Conservation (phyloP, 1,140 invertebrate species). For the Trichoplusia ni region DNA sequence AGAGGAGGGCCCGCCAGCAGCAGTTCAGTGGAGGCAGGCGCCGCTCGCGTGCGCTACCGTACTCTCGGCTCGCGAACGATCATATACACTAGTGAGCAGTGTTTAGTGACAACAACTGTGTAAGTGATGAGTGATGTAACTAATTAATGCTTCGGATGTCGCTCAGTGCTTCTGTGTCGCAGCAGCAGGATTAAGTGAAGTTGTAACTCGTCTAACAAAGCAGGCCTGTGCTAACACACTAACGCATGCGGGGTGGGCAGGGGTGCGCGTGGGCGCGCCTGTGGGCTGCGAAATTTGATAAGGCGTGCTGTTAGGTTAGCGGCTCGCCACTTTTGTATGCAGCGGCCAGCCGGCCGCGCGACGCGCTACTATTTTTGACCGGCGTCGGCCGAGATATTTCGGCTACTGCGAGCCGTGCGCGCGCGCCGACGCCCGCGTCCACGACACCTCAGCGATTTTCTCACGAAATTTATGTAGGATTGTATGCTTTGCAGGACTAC, state of each 20-base stretch:
- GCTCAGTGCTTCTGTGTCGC: constrained; percentile 60
- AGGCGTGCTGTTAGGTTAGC: constrained; percentile 56
- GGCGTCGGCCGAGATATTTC: constrained; percentile 49
- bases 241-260: constrained; percentile 61
- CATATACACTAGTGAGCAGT: constrained; percentile 45
- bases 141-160: constrained; percentile 62
- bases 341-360: constrained; percentile 52
- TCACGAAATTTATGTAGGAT: constrained; percentile 12
- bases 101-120: constrained; percentile 47
- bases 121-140: constrained; percentile 66
- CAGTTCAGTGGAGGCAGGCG: constrained; percentile 62
- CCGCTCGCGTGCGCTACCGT: constrained; percentile 51
- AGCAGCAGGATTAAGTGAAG: constrained; percentile 52
- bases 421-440: constrained; percentile 5
- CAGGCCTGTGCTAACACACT: constrained; percentile 70
- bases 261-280: constrained; percentile 58
- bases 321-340: constrained; percentile 76
- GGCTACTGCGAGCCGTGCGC: constrained; percentile 42
- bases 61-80: constrained; percentile 26
- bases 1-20: constrained; percentile 43
- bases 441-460: not conserved
- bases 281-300: constrained; percentile 78
- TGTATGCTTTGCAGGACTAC: constrained; percentile 8
- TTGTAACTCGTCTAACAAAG: constrained; percentile 38
- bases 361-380: constrained; percentile 67